Conservation (phyloP, 2,888 invertebrate species). For the Taenaris catops region DNA sequence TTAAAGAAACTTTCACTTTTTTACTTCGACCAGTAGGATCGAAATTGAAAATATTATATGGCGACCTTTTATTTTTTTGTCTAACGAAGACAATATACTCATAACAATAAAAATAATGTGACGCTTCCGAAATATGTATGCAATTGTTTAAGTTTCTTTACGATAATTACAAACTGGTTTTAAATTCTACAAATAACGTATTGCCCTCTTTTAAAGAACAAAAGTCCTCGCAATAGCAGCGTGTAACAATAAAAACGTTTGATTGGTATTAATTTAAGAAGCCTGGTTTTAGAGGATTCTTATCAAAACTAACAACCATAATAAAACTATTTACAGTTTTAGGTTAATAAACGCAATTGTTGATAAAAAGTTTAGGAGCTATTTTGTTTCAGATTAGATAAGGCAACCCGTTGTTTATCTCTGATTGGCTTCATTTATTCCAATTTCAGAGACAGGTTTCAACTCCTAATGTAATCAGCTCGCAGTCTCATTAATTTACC, state of each 20-base stretch:
- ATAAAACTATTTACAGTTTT: constrained; percentile 37
- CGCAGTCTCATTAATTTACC: constrained; percentile 53
- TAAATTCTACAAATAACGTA: no score
- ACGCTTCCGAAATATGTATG: no score
- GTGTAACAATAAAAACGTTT: constrained; percentile 24
- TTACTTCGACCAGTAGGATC: no score
- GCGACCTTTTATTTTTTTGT: no score
- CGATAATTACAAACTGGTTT: no score
- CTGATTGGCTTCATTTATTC: constrained; percentile 74
- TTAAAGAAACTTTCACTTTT: no score
- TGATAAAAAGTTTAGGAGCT: constrained; percentile 29
- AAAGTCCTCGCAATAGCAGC: no score
- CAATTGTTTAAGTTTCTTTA: no score
- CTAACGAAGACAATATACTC: no score
- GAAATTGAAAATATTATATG: no score
- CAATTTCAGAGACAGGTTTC: constrained; percentile 69
- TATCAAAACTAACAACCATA: constrained; percentile 33
- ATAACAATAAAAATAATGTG: no score
- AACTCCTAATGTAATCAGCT: constrained; percentile 53
- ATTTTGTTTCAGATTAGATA: constrained; percentile 36
- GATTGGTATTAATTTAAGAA: constrained; percentile 30
- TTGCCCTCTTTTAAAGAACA: no score
- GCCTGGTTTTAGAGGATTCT: constrained; percentile 29
- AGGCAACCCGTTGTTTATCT: constrained; percentile 30
- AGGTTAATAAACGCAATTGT: constrained; percentile 32